Base-by-base conservation (phyloP, 2,797 vertebrate species). In the Falco peregrinus region DNA sequence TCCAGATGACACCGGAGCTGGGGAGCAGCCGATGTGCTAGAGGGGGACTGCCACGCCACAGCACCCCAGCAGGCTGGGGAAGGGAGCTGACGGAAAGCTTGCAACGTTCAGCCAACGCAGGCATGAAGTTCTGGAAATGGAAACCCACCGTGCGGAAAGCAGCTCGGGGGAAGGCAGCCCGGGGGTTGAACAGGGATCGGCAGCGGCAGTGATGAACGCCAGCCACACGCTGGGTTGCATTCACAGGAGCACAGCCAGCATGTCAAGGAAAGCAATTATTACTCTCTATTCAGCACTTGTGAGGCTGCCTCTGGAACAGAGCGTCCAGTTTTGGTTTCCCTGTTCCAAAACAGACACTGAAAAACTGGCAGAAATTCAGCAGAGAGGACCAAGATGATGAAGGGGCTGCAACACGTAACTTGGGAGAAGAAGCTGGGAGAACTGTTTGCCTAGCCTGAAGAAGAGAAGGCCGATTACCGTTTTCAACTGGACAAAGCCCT, bases 181-280 rank as follows among this genome's bases (percentile, higher is more conserved):
- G 39, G 25, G 48, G 33, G 48, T 24, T 35, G 61, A 35, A 11
- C 25, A 10, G 53, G 57, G 59, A 35, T 1, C 4, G 1, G 53
- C 82, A 89, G 70, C 0, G 0, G 7, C 17, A 26, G 57, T 7
- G 50, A 83, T 22, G 39, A 82, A 25, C 3, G 2, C 21, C 94
- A 68, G 26, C 59, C 35, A 43, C 45, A 29, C 0, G 0, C 11
- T 5, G 3, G 57, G 57, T 6, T n/a, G 48, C 24, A 3, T 11
- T n/a, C 1, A 3, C 33, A 68, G 90, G 11, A 89, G 61, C 82
- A 53, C 8, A 48, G 83, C 39, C 90, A 79, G 75, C 29, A 24
- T 57, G n/a, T 7, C 70, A 22, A 61, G 50, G 50, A 21, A 39
- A 56, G 75, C 10, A 4, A 21, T 45, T 68, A 33, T 35, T 6